Conservation (phyloP, 2,797 vertebrate genomes). For the Crenuchus spilurus region DNA sequence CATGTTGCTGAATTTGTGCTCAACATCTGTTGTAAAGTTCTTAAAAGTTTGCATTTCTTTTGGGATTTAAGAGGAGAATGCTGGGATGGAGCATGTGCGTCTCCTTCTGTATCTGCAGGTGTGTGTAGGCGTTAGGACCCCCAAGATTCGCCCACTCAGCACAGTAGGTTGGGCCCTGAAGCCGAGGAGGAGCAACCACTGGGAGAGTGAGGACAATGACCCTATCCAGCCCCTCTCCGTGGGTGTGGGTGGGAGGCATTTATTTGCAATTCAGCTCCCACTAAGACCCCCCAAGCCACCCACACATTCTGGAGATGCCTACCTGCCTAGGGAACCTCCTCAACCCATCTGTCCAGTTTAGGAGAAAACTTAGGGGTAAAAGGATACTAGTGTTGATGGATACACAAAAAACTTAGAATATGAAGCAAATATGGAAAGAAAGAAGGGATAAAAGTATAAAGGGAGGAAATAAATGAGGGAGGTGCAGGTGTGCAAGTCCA, state of each 20-base stretch:
- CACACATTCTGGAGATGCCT: constrained; percentile 78
- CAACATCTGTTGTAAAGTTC: constrained; percentile 36
- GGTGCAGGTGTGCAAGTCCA: background rate
- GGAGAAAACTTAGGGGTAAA: constrained; percentile 27
- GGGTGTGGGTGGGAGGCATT: constrained; percentile 67
- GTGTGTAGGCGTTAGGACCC: constrained; percentile 53
- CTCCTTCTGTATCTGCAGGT: constrained; percentile 72
- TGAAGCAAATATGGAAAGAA: too few relatives aligned
- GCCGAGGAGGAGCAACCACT: constrained; percentile 44
- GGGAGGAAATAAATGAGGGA: background rate
- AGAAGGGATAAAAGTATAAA: too few relatives aligned
- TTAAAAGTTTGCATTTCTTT: constrained; percentile 35
- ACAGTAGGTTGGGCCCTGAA: constrained; percentile 61
- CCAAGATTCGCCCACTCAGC: constrained; percentile 70
- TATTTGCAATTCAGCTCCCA: constrained; percentile 67
- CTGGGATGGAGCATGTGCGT: constrained; percentile 34
- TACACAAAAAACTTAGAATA: background rate
- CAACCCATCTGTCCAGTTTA: constrained; percentile 76
- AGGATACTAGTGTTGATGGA: background rate
- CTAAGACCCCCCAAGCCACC: constrained; percentile 65
- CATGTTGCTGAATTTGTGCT: background rate
- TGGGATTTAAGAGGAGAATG: constrained; percentile 41
- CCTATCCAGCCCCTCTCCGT: constrained; percentile 59
- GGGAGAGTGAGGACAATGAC: constrained; percentile 70
- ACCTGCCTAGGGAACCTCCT: constrained; percentile 78